Percentiles rank a stretch among this genome's conserved stretches.
Conservation (phyloP, 2,797 vertebrate species). For the Orestias chungarensis region DNA sequence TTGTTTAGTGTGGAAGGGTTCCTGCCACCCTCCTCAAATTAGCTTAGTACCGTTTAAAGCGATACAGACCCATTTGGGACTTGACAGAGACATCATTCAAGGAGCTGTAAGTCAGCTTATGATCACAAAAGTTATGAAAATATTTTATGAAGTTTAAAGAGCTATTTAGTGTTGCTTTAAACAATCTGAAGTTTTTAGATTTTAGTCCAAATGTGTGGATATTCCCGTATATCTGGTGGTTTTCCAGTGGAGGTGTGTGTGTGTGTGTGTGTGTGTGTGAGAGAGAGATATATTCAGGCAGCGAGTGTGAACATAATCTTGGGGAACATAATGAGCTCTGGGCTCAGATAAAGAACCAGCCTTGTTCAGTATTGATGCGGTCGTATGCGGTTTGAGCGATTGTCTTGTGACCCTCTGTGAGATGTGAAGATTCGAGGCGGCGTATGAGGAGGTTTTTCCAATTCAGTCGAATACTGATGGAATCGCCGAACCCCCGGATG, state of each 20-base stretch:
- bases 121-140: too few species aligned
- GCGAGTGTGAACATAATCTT: neutral
- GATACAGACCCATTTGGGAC: too few species aligned
- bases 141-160: too few species aligned
- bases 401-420: neutral
- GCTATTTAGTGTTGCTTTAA: too few species aligned
- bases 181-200: neutral
- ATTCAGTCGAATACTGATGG: conserved; percentile 7
- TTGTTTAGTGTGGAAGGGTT: too few species aligned
- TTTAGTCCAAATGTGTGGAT: neutral
- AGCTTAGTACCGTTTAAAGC: too few species aligned
- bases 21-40: too few species aligned
- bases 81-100: too few species aligned
- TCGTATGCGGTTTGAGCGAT: conserved; percentile 9
- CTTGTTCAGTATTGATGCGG: neutral
- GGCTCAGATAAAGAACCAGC: neutral
- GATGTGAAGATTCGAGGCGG: conserved; percentile 25
- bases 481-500: neutral
- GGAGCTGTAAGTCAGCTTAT: too few species aligned
- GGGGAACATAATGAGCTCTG: conserved; percentile 1
- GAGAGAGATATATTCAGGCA: neutral
- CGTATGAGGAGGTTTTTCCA: conserved; percentile 6
- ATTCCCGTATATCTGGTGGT: neutral
- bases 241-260: neutral
- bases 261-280: neutral